Percentiles rank a stretch among this genome's conserved stretches.
Evolutionary conservation across 2,888 invertebrate genomes (phyloP).

Genomic region (Erynnis tages): DNA sequence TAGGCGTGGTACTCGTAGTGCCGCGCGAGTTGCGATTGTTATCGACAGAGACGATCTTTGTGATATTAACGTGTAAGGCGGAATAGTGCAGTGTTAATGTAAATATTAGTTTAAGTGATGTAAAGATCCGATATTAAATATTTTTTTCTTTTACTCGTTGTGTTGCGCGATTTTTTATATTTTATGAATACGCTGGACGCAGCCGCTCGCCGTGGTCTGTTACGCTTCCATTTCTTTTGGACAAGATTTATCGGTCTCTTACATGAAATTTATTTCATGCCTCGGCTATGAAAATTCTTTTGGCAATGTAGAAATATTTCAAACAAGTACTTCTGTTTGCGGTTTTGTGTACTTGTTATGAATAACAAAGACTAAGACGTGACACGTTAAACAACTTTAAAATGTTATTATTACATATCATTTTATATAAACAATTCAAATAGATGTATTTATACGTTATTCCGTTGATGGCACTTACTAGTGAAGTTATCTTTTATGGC

Average conservation of each 20-base stretch:
- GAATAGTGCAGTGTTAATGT: constrained; percentile 61
- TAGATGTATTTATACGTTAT: too few relatives aligned
- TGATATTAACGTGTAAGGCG: constrained; percentile 76
- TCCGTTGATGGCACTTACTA: too few relatives aligned
- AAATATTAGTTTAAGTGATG: constrained; percentile 71
- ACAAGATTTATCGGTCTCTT: constrained; percentile 1
- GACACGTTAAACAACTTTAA: too few relatives aligned
- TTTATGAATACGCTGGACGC: background rate
- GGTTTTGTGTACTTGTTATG: too few relatives aligned
- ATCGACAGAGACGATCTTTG: constrained; percentile 77
- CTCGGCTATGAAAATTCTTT: background rate
- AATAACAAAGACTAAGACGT: too few relatives aligned
- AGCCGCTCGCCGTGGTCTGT: background rate
- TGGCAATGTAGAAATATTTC: too few relatives aligned
- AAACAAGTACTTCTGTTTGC: too few relatives aligned
- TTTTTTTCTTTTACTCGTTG: constrained; percentile 54
- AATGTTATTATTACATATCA: too few relatives aligned
- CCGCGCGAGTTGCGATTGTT: constrained; percentile 30
- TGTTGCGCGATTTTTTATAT: constrained; percentile 36
- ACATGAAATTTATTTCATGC: constrained; percentile 10
- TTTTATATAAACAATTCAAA: too few relatives aligned
- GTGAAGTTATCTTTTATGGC: too few relatives aligned
- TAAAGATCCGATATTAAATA: constrained; percentile 62
- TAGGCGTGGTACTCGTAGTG: constrained; percentile 43
- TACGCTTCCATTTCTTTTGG: background rate